A percentile compares a stretch with the other conserved stretches of the same genome.
phyloP scores from a whole-genome alignment of 2,113 vertebrate species.

The Stigmatopora nigra region DNA sequence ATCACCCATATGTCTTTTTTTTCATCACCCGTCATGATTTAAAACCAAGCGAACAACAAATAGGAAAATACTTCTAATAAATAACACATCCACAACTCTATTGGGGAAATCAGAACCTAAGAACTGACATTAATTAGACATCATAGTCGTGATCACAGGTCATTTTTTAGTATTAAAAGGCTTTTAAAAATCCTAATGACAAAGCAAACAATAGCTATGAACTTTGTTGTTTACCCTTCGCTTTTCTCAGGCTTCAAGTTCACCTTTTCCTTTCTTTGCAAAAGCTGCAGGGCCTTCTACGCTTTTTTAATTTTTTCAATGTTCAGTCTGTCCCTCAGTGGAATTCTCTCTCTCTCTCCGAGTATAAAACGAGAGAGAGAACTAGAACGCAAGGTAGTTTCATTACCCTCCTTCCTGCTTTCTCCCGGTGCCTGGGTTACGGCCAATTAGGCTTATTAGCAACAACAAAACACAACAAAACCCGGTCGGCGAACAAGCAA shows the following conservation, averaged over 20 bases:
- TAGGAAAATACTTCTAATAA: conserved; percentile 19
- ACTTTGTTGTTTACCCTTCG: conserved; percentile 20
- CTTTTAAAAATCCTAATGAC: conserved; percentile 63
- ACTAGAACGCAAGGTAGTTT: conserved; percentile 29
- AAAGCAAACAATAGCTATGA: conserved; percentile 16
- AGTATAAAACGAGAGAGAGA: conserved; percentile 22
- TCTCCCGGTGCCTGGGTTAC: conserved; percentile 51
- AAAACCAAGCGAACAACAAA: conserved; percentile 45
- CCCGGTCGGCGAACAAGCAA: conserved; percentile 43
- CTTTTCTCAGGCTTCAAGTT: conserved; percentile 2
- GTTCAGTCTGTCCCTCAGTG: conserved; percentile 48
- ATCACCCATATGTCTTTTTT: not conserved
- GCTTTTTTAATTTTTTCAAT: conserved; percentile 28
- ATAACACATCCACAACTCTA: conserved; percentile 44
- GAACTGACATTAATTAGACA: conserved; percentile 61
- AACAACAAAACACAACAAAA: conserved; percentile 72
- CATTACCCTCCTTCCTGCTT: conserved; percentile 24
- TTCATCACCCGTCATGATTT: conserved; percentile 11
- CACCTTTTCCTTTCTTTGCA: not conserved
- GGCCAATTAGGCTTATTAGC: conserved; percentile 73
- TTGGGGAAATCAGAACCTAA: conserved; percentile 47
- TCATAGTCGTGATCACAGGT: conserved; percentile 49
- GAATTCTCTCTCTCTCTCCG: conserved; percentile 43
- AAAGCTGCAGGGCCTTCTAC: conserved; percentile 14
- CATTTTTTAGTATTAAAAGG: conserved; percentile 56